Base-by-base conservation (phyloP, 2,113 vertebrate genomes). In the Dendropsophus ebraccatus region DNA sequence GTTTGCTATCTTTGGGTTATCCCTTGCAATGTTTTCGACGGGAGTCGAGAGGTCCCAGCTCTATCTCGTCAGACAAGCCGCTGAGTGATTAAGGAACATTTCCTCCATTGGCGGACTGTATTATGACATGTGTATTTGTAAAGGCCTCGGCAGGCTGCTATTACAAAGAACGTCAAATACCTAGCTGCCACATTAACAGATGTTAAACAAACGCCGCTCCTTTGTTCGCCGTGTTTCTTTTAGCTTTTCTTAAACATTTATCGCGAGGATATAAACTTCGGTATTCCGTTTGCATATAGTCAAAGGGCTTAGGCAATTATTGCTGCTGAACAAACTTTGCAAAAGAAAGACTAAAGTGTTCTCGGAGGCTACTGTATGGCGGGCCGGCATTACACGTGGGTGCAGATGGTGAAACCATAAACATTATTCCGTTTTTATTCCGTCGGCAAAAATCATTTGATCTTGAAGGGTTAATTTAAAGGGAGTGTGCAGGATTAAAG, bases 61-160 rank as follows among this genome's bases (percentile, higher is more conserved):
- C 67, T 73, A 73, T 81, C 84, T 62, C 54, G 35, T 73, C 23
- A 60, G 76, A 32, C 65, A 7, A 49, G 65, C 52, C 49, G 84
- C 72, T 60, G 84, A 86, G 84, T 81, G 84, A 86, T 86, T 47
- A 81, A 81, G 76, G 65, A 73, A 80, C 76, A 50, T 62, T 77
- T 78, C 60, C 54, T 77, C 12, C 49, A 35, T 56, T 30, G 50
- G 1, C 35, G 25, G 28, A 69, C 70, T 86, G 28, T 86, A 86
- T 86, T 86, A 86, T 86, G 84, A 86, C 84, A 81, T 81, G 84
- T 79, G 79, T 86, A 30, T 86, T 86, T 86, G 84, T 78, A 58
- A 62, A 86, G 69, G 75, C n/a, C 77, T 86, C 32, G 11, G 69
- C 65, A 2, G 79, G 77, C 77, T 35, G 77, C 67, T 49, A 13